A percentile compares a stretch with the other conserved stretches of the same genome.
Conservation (phyloP, 2,113 vertebrate genomes). For the Drymodes brunneopygia region DNA sequence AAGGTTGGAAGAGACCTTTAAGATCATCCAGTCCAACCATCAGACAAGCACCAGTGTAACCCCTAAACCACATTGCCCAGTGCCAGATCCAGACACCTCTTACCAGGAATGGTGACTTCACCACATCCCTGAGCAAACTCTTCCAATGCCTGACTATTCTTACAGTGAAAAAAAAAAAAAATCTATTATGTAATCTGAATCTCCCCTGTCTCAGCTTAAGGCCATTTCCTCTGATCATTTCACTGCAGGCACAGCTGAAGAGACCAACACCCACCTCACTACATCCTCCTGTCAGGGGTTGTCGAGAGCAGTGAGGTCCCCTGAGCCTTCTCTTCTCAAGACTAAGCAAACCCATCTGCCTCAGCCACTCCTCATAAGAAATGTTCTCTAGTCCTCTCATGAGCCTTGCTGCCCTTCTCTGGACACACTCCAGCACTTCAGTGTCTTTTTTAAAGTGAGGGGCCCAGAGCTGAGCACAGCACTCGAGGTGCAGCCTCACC, state of each 20-base stretch:
- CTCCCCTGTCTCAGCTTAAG: not conserved
- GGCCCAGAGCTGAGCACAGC: not conserved
- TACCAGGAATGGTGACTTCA: not conserved
- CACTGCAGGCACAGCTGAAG: too few relatives aligned
- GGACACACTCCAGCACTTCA: too few relatives aligned
- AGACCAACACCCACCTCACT: accelerated
- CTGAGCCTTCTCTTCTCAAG: not conserved
- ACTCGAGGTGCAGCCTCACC: not conserved
- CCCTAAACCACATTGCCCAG: not conserved
- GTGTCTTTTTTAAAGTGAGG: not conserved
- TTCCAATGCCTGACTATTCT: not conserved
- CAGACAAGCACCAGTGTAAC: not conserved
- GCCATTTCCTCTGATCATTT: not conserved
- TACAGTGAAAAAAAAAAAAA: not conserved
- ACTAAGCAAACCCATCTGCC: not conserved
- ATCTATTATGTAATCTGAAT: not conserved
- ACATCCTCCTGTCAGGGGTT: not conserved
- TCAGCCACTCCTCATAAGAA: not conserved
- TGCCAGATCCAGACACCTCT: not conserved
- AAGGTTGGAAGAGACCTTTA: not conserved
- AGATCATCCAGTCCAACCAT: too few relatives aligned
- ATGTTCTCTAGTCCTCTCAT: not conserved
- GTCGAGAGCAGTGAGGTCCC: not conserved
- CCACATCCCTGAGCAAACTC: not conserved
- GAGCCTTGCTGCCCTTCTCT: not conserved